Evolutionary conservation across 2,888 invertebrate genomes (phyloP).

Genomic region (Temnothorax unifasciatus): DNA sequence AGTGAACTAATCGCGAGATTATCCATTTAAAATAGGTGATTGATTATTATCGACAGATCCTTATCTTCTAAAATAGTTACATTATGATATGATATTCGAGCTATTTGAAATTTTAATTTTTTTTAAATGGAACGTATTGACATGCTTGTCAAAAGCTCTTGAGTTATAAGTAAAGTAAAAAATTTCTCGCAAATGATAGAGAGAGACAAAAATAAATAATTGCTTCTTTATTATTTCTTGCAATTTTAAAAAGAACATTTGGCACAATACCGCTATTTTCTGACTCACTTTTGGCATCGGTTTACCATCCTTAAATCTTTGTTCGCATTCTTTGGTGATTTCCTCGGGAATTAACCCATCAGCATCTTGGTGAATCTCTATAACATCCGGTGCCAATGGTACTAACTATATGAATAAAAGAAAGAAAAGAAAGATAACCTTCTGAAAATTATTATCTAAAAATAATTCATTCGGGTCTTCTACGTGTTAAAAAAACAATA

Average conservation of each 20-base stretch:
- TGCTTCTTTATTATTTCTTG: background rate
- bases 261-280: background rate
- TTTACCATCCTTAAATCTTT: conserved; percentile 83
- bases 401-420: conserved; percentile 87
- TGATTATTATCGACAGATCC: background rate
- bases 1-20: background rate
- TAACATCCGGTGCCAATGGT: conserved; percentile 89
- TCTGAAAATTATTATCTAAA: background rate
- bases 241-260: background rate
- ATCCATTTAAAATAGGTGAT: background rate
- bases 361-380: conserved; percentile 90
- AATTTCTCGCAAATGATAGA: background rate
- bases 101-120: background rate
- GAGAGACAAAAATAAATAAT: background rate
- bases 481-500: background rate
- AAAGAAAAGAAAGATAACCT: background rate
- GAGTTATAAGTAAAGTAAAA: background rate
- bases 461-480: too few species aligned
- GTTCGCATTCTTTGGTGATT: conserved; percentile 88
- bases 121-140: background rate
- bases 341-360: conserved; percentile 90
- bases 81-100: background rate
- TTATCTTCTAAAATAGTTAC: background rate
- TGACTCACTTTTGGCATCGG: conserved; percentile 85
- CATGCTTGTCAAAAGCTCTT: background rate